These are phyloP conservation scores for Dendrocincla tyrannina DNA, from an alignment of 2,797 vertebrate genomes.

Conservation along the genomic window DNA sequence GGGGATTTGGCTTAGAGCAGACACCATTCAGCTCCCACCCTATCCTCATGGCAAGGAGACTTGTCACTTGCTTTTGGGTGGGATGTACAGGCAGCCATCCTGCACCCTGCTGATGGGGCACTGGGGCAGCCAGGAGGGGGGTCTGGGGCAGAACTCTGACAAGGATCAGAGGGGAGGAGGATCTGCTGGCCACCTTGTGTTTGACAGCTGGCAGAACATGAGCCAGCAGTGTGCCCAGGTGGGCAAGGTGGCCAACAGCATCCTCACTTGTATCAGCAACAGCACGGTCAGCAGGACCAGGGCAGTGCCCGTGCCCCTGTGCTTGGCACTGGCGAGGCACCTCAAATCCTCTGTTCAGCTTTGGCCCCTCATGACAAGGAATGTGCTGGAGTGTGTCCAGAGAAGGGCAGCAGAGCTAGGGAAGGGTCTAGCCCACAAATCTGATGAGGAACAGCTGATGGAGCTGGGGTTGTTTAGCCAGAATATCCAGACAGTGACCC, in stretches of 20 bases:
- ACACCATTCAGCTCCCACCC: background rate
- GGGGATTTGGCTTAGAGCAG: background rate
- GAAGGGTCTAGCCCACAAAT: background rate
- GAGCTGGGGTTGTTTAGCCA: background rate
- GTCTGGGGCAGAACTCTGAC: background rate
- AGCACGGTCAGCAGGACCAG: background rate
- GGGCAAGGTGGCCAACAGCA: background rate
- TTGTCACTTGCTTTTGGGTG: background rate
- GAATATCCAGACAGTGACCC: background rate
- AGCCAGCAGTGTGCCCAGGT: background rate
- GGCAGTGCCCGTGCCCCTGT: fast-evolving
- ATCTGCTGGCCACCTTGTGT: background rate
- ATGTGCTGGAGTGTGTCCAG: background rate
- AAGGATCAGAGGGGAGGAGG: background rate
- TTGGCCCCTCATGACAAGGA: background rate
- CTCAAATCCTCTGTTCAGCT: background rate
- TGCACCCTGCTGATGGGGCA: background rate
- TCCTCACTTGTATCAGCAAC: background rate
- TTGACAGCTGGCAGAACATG: background rate
- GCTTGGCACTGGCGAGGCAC: background rate
- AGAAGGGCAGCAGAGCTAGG: background rate
- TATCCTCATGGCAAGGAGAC: background rate
- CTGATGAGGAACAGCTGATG: background rate
- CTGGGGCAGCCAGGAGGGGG: background rate
- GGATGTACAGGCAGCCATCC: background rate